phyloP scores from a whole-genome alignment of 2,888 invertebrate genomes.

The Xylota sylvarum region DNA sequence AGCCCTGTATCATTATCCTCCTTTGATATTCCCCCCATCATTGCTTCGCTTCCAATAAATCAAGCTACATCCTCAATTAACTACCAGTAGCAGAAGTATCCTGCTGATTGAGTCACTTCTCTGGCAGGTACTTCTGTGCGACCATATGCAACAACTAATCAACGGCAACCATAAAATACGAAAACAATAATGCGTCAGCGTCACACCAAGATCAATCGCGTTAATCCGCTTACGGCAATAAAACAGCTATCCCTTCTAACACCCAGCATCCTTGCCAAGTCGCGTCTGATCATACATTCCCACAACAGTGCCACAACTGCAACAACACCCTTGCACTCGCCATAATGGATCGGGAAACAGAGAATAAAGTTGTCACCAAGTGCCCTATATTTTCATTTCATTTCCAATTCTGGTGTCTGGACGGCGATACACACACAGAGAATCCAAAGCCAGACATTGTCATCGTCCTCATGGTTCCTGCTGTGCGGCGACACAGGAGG shows the following conservation, averaged over 20 bases:
- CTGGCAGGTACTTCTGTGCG: constrained; percentile 62
- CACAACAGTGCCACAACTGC: constrained; percentile 24
- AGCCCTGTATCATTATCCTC: constrained; percentile 57
- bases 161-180: constrained; percentile 63
- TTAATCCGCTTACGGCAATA: constrained; percentile 73
- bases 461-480: constrained; percentile 36
- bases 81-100: constrained; percentile 55
- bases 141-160: constrained; percentile 70
- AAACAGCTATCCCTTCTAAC: constrained; percentile 67
- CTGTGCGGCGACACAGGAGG: constrained; percentile 46
- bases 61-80: constrained; percentile 73
- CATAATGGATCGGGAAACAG: constrained; percentile 43
- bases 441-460: constrained; percentile 47
- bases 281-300: constrained; percentile 64
- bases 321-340: constrained; percentile 42
- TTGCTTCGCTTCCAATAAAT: constrained; percentile 50
- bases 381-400: constrained; percentile 72
- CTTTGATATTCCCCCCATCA: constrained; percentile 67
- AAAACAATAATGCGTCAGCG: constrained; percentile 71
- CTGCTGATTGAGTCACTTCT: constrained; percentile 70
- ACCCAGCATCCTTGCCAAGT: constrained; percentile 63
- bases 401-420: constrained; percentile 59
- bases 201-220: constrained; percentile 71
- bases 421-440: background rate
- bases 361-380: constrained; percentile 75